These are phyloP conservation scores for Nephotettix cincticeps DNA, from an alignment of 1,140 invertebrate genomes.

Conservation along the genomic window DNA sequence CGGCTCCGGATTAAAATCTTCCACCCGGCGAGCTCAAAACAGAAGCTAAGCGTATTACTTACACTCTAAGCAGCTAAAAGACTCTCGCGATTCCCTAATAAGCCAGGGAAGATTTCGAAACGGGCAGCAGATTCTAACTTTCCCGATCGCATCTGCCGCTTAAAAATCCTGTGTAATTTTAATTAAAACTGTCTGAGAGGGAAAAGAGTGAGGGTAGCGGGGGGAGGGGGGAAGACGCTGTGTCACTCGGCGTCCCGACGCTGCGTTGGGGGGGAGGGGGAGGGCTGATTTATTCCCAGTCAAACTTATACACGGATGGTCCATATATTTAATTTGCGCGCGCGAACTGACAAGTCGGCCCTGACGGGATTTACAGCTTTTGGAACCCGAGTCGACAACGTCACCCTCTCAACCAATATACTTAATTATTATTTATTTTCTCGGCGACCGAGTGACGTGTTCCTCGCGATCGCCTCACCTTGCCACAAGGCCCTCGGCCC, in stretches of 20 bases:
- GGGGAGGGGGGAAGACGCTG: not conserved
- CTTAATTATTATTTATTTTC: slow-evolving; percentile 21
- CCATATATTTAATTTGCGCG: slow-evolving; percentile 32
- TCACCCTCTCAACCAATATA: slow-evolving; percentile 10
- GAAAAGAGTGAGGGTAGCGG: not conserved
- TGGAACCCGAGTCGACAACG: slow-evolving; percentile 15
- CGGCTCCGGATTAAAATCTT: too few species aligned
- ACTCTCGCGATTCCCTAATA: too few species aligned
- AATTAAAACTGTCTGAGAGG: slow-evolving; percentile 4
- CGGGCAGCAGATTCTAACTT: too few species aligned
- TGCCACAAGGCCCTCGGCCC: not conserved
- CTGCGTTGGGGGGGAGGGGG: not conserved
- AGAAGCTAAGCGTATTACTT: too few species aligned
- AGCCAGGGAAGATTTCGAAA: too few species aligned
- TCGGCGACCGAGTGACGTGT: not conserved
- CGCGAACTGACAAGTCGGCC: not conserved
- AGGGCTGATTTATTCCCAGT: slow-evolving; percentile 28
- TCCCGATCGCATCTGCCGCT: not conserved
- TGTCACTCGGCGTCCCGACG: slow-evolving; percentile 17
- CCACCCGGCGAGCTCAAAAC: too few species aligned
- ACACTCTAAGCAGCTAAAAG: too few species aligned
- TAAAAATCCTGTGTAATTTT: slow-evolving; percentile 9
- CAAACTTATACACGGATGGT: slow-evolving; percentile 31
- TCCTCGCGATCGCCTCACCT: too few species aligned
- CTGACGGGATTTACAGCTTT: slow-evolving; percentile 20